Base-by-base conservation (phyloP, 2,888 invertebrate species). In the Leucania comma region DNA sequence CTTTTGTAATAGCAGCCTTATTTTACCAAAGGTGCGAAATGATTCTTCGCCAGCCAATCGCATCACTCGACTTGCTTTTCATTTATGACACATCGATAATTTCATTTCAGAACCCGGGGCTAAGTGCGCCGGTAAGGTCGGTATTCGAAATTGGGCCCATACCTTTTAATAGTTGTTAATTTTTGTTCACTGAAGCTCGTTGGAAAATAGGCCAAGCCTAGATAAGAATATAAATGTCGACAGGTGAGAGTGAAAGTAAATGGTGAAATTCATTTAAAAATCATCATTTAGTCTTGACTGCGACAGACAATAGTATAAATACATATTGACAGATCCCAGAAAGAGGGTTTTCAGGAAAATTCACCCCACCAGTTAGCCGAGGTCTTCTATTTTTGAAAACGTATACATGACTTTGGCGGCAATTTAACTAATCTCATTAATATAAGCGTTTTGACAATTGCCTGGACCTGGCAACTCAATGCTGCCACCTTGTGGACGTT, bases 191-290 rank as follows among this genome's bases (percentile, higher is more conserved):
- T 71, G 35, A 56, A 65, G 48, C 68, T 76, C 58, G 17, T 59
- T 59, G 12, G 14, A 50, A n/a, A 68, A 75, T 38, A 76, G 58
- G 46, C 24, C 26, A 38, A 24, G 53, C 68, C 51, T 75, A 32
- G 38, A 6, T 35, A 12, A 17, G 12, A n/a, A n/a, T 62, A 17
- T 35, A 58, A n/a, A n/a, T 22, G n/a, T 29, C 14, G 12, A 54
- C 24, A 14, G 20, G 26, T 46, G 53, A 14, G 38, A 51, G 14
- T 26, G 14, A 24, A n/a, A n/a, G 42, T 12, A n/a, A 12, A 32
- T 32, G 22, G 29, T n/a, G 12, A 63, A 73, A 51, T 51, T 62
- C n/a, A 24, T 73, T 62, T 17, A 9, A 26, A 71, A 64, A 71
- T n/a, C 17, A 17, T 42, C 4, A 20, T 42, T 42, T 42, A 5